A percentile compares a stretch with the other conserved stretches of the same genome.
phyloP scores from a whole-genome alignment of 1,140 invertebrate genomes.

The Carcinoscorpius rotundicauda region DNA sequence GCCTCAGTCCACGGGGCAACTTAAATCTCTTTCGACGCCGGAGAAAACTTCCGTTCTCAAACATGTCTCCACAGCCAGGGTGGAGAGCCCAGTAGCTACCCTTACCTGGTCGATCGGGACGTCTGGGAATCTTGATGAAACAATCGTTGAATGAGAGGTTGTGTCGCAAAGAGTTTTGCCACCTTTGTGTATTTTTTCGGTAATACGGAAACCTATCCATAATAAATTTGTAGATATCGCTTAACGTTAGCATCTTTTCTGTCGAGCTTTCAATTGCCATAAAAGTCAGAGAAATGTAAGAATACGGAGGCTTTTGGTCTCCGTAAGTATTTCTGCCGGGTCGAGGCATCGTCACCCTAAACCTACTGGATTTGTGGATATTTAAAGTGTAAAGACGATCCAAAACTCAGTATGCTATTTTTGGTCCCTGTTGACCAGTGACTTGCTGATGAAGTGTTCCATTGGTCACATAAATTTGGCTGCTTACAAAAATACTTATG shows the following conservation, averaged over 20 bases:
- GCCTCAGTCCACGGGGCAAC: conserved; percentile 58
- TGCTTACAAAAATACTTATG: too few species aligned
- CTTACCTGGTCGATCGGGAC: conserved; percentile 96
- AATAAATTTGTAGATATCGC: conserved; percentile 56
- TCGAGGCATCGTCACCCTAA: conserved; percentile 54
- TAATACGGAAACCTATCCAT: conserved; percentile 96
- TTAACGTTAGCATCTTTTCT: conserved; percentile 40
- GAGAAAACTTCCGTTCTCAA: conserved; percentile 96
- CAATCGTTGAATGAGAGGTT: conserved; percentile 97
- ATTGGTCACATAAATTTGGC: too few species aligned
- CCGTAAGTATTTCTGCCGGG: conserved; percentile 86
- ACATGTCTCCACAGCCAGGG: conserved; percentile 95
- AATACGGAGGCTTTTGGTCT: conserved; percentile 58
- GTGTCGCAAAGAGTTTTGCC: conserved; percentile 95
- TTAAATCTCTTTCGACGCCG: conserved; percentile 90
- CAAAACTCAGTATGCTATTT: too few species aligned
- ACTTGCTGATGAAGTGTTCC: too few species aligned
- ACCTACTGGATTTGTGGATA: too few species aligned
- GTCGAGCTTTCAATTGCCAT: conserved; percentile 46
- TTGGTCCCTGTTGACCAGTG: too few species aligned
- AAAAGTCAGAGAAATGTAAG: conserved; percentile 48
- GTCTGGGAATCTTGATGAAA: conserved; percentile 95
- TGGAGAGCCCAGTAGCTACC: conserved; percentile 99
- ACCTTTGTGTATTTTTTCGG: conserved; percentile 85
- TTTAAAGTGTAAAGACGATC: too few species aligned